Percentiles rank a stretch among this genome's conserved stretches.
phyloP scores from a whole-genome alignment of 2,797 vertebrate species.

The Syngnathus rostellatus region DNA sequence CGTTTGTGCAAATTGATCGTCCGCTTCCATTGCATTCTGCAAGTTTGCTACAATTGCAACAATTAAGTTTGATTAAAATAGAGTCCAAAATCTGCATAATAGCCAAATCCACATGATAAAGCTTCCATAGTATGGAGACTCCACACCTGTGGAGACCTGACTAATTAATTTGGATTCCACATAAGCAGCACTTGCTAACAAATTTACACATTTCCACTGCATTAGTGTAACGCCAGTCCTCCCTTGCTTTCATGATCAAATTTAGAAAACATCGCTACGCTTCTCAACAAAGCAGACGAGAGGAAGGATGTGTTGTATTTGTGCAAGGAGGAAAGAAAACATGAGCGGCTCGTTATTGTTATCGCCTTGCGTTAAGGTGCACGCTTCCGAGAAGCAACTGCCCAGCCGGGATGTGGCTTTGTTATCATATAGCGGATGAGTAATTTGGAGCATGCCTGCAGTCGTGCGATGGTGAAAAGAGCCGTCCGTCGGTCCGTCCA shows the following conservation, averaged over 20 bases:
- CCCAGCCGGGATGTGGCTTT: constrained; percentile 35
- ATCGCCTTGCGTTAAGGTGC: neutral
- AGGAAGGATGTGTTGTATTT: constrained; percentile 2
- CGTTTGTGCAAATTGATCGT: too few relatives aligned
- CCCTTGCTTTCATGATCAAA: neutral
- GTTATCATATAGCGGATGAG: constrained; percentile 42
- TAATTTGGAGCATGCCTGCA: constrained; percentile 33
- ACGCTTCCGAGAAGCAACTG: neutral
- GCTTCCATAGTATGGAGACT: neutral
- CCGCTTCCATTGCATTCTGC: too few relatives aligned
- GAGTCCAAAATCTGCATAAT: neutral
- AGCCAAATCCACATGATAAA: neutral
- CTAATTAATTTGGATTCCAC: neutral
- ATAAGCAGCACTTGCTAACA: neutral
- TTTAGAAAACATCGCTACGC: neutral
- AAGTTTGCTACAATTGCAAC: too few relatives aligned
- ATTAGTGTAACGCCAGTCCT: neutral
- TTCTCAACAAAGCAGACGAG: neutral
- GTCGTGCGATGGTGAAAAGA: constrained; percentile 43
- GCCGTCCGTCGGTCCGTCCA: constrained; percentile 42
- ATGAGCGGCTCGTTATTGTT: neutral
- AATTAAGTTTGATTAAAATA: too few relatives aligned
- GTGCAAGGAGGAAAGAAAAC: too few relatives aligned
- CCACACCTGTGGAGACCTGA: neutral
- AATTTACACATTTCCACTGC: neutral